Base-by-base conservation (phyloP, 2,797 vertebrate species). In the Muscicapa striata region DNA sequence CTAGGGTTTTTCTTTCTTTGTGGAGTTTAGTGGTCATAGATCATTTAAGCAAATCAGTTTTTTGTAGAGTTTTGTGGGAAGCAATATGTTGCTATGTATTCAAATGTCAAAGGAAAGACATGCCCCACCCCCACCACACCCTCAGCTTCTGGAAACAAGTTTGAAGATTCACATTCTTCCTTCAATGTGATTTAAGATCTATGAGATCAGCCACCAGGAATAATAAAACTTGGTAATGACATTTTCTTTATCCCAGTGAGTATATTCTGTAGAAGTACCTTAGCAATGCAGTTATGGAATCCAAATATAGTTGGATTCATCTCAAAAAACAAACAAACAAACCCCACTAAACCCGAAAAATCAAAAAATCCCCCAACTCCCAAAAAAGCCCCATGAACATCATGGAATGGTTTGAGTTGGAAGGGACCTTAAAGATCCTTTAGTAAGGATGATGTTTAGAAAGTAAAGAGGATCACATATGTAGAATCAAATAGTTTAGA, bases 101-200 rank as follows among this genome's bases (percentile, higher is more conserved):
- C 32, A 48, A 55, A 54, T 52, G 34, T 30, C 61, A 48, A 75
- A 84, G n/a, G 22, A 63, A 90, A 51, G 27, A 48, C 12, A 1
- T 40, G 51, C 2, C 6, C 20, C 4, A 29, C 1, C 4, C 21
- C 17, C 19, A 4, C 3, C 9, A 29, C 7, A 40, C 2, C 8
- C 2, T 20, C 4, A 10, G 8, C 12, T 45, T 87, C 27, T 59
- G 15, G 15, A 48, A 55, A 55, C 4, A 49, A 13, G 8, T 40
- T 72, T 43, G 54, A 70, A 64, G n/a, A 45, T 32, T 57, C 18
- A 16, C 5, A 16, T 61, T 73, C 38, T 91, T 82, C 21, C 46
- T 81, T 92, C 63, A 54, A 1, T 34, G 7, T 15, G 14, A 36
- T 36, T 45, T 69, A 46, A 69, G 67, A 54, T 36, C 19, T 40